phyloP scores from a whole-genome alignment of 2,113 vertebrate genomes.

The Falco punctatus region DNA sequence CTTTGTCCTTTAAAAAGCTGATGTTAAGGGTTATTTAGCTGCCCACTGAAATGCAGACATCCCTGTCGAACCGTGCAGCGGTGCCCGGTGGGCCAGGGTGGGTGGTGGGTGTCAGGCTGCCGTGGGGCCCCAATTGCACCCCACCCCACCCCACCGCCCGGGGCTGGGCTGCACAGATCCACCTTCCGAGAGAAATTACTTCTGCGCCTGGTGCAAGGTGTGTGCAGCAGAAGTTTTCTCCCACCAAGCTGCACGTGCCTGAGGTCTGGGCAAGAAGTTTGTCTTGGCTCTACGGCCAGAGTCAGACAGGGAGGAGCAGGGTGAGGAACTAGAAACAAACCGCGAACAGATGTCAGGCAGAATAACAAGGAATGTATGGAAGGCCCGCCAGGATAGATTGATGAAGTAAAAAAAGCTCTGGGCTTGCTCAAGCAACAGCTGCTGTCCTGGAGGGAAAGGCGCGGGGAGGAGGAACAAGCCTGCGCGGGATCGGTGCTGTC shows the following conservation, averaged over 20 bases:
- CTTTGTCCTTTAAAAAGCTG: neutral
- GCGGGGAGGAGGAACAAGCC: neutral
- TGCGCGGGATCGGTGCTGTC: neutral
- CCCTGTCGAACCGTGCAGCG: neutral
- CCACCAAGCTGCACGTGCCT: neutral
- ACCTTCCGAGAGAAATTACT: neutral
- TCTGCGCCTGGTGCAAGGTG: rapidly evolving
- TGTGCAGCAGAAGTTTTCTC: rapidly evolving
- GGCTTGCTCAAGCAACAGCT: neutral
- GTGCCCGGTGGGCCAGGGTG: rapidly evolving
- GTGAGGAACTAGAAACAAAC: neutral
- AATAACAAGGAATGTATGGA: neutral
- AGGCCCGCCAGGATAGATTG: neutral
- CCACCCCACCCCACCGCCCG: rapidly evolving
- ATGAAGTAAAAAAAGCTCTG: neutral
- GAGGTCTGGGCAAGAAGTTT: neutral
- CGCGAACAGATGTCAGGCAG: slow-evolving; percentile 7
- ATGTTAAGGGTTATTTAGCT: neutral
- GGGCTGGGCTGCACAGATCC: neutral
- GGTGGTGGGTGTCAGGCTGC: neutral
- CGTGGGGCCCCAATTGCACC: neutral
- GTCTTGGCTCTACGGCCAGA: rapidly evolving
- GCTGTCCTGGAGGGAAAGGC: neutral
- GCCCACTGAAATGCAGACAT: neutral
- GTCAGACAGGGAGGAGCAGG: neutral